A percentile compares a stretch with the other conserved stretches of the same genome.
These are phyloP conservation scores for Triplophysa tibetana DNA, from an alignment of 2,113 vertebrate genomes.

Conservation along the genomic window DNA sequence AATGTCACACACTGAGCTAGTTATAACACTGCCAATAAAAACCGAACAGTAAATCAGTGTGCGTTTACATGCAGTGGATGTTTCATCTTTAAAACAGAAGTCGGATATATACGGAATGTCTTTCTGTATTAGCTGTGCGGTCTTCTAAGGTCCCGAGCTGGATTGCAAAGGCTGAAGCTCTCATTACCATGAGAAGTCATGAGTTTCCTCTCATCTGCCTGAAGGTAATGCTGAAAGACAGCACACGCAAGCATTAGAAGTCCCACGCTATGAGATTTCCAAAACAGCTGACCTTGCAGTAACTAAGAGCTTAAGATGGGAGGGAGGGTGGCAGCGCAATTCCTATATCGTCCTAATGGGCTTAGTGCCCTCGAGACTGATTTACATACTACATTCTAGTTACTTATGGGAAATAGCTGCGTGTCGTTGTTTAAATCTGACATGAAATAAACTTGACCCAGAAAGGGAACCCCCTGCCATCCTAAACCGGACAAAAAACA, in stretches of 20 bases:
- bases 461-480: slow-evolving; percentile 61
- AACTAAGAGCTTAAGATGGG: slow-evolving; percentile 25
- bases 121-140: slow-evolving; percentile 14
- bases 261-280: not conserved
- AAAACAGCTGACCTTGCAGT: slow-evolving; percentile 41
- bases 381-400: slow-evolving; percentile 45
- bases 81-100: not conserved
- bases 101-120: not conserved
- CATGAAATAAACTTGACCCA: slow-evolving; percentile 61
- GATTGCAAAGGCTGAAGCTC: slow-evolving; percentile 27
- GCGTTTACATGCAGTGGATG: not conserved
- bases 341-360: slow-evolving; percentile 27
- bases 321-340: not conserved
- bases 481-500: slow-evolving; percentile 62
- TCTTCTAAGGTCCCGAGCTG: not conserved
- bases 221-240: slow-evolving; percentile 41
- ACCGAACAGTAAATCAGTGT: not conserved
- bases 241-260: slow-evolving; percentile 37
- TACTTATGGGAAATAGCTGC: slow-evolving; percentile 48
- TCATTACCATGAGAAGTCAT: slow-evolving; percentile 38
- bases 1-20: not conserved
- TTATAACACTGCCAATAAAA: slow-evolving; percentile 26
- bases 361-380: slow-evolving; percentile 37
- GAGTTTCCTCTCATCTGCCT: not conserved
- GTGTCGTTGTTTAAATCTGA: slow-evolving; percentile 60